Evolutionary conservation across 2,797 vertebrate species (phyloP), one percentile per base, ranked within the genome.

Genomic region (Periparus ater): DNA sequence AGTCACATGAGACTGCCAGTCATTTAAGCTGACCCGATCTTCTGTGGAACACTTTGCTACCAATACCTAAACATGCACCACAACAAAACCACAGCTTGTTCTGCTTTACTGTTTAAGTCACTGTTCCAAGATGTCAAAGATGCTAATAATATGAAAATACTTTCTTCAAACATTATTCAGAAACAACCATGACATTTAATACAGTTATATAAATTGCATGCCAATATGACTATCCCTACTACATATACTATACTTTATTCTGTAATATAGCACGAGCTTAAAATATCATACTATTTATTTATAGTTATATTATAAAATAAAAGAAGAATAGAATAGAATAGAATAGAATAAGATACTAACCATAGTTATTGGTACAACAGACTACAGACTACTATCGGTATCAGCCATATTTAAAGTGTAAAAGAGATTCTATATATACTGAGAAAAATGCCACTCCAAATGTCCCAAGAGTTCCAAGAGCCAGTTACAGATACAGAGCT

Each of bases 1-100:
- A 70, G 5, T 29, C 1, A 0, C 42, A 80, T 1, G 1, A 82
- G n/a, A 30, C 6, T 57, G 19, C 11, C 18, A 38, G 51, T 55
- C 17, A 42, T 36, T 70, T 66, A 53, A 62, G 25, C 26, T 47
- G 32, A 79, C 21, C 83, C 78, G 11, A 48, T 82, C 36, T 51
- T 75, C 18, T 73, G 0, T 32, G 40, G 51, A 63, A 20, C 17
- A n/a, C 51, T 66, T 60, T 60, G 23, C 25, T 84, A 48, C 9
- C 21, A 58, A 55, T 27, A 75, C 18, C n/a, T 81, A 53, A 73
- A 81, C 12, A 50, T 5, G 10, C 45, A 75, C 13, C 26, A 47
- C n/a, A 48, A 44, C 29, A 90, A 83, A 90, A 71, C 5, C 42
- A 47, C 22, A 71, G 47, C 11, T 61, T 83, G 10, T 70, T 86